phyloP scores from a whole-genome alignment of 2,797 vertebrate genomes.

The Pelochelys cantorii region DNA sequence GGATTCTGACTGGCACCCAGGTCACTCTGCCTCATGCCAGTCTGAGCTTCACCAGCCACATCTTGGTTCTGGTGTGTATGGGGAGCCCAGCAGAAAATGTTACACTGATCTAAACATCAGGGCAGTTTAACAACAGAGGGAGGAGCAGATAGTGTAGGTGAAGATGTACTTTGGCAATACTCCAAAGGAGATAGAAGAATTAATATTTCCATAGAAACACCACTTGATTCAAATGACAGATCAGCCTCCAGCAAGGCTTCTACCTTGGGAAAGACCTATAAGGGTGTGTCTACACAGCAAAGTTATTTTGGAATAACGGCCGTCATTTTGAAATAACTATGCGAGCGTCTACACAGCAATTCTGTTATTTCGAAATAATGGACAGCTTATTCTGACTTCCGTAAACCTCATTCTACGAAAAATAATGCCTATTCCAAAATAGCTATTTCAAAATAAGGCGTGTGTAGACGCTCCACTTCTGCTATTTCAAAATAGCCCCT shows the following conservation, averaged over 20 bases:
- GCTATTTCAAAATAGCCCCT: no score
- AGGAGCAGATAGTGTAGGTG: neutral
- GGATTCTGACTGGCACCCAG: neutral
- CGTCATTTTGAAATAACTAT: no score
- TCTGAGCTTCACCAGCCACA: neutral
- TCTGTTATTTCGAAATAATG: no score
- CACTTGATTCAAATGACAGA: neutral
- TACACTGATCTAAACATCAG: neutral
- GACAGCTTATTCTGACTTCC: no score
- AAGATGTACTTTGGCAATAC: neutral
- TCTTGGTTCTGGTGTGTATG: neutral
- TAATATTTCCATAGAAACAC: neutral
- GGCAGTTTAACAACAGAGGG: neutral
- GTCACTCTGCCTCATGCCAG: neutral
- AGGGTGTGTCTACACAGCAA: neutral
- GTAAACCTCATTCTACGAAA: no score
- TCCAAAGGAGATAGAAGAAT: neutral
- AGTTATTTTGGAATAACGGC: no score
- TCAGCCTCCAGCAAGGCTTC: neutral
- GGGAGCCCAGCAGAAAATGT: neutral
- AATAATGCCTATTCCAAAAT: no score
- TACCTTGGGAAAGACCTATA: neutral
- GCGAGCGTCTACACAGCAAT: no score
- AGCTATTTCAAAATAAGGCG: no score
- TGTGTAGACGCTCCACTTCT: no score